Evolutionary conservation across 2,113 vertebrate genomes (phyloP), one percentile per base, ranked within the genome.

Genomic region (Odontophorus gujanensis): DNA sequence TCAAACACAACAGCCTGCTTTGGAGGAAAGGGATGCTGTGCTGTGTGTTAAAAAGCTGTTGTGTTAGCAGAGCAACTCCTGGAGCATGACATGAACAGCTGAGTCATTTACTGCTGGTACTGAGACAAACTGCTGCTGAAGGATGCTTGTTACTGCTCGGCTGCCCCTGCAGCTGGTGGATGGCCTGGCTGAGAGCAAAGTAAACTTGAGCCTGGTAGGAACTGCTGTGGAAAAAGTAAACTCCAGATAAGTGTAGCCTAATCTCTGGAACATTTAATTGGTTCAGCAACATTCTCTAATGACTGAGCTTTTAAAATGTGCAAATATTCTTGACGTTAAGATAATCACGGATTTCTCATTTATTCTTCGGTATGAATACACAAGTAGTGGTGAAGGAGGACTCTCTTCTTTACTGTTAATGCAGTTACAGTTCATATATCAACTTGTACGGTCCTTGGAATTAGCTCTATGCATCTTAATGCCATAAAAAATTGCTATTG

Each of bases 221-320:
- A 51, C 57, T 92, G 91, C 93, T 81, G 62, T 43, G 72, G 72
- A 57, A 84, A 84, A 91, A 81, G 68, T 84, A 55, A 73, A 65
- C 71, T 93, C 19, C 62, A 87, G 91, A 89, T 95, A 95, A 95
- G 85, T 4, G 2, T 45, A 9, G 55, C 61, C 90, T 67, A 93
- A 68, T 90, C 78, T 87, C 72, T 89, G 53, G 42, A 92, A 83
- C 75, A 65, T 66, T 59, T 90, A 79, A 91, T 93, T 96, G 42
- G 55, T 85, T 94, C 76, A 63, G 62, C 65, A 87, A 45, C n/a
- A 2, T 75, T 85, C 92, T 34, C 65, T 85, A 86, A 91, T 76
- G 65, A 77, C 38, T 91, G 42, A 66, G 17, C n/a, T 51, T 85
- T 89, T 90, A 55, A 50, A n/a, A 59, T 91, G 65, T 84, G 62